Percentiles rank a stretch among this genome's conserved stretches.
Evolutionary conservation across 2,888 invertebrate genomes (phyloP).

Genomic region (Napeogenes sylphis): DNA sequence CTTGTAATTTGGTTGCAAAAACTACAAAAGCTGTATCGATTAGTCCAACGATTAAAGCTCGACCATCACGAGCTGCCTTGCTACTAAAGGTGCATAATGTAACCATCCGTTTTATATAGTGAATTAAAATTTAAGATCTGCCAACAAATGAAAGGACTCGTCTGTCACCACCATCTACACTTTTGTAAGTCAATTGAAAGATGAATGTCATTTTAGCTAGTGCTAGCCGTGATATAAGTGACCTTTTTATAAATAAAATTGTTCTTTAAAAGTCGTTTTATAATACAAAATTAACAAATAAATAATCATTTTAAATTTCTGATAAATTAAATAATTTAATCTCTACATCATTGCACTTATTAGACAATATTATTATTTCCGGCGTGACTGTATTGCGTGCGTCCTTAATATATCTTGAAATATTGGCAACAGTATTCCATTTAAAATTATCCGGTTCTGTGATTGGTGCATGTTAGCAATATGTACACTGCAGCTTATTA

Average conservation of each 20-base stretch:
- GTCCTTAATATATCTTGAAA: constrained; percentile 37
- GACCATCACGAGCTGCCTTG: not conserved
- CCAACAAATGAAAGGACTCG: constrained; percentile 8
- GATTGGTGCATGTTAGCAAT: constrained; percentile 64
- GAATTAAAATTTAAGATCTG: constrained; percentile 7
- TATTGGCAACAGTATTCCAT: constrained; percentile 61
- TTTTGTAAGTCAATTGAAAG: constrained; percentile 10
- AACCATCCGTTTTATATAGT: too few relatives aligned
- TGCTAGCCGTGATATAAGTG: too few relatives aligned
- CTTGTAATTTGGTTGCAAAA: too few relatives aligned
- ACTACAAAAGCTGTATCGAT: too few relatives aligned
- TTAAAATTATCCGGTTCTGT: constrained; percentile 61
- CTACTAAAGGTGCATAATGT: too few relatives aligned
- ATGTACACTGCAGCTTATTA: constrained; percentile 60
- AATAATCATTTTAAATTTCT: too few relatives aligned
- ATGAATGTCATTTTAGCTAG: constrained; percentile 12
- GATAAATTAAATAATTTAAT: not conserved
- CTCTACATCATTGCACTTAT: not conserved
- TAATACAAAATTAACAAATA: too few relatives aligned
- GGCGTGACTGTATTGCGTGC: constrained; percentile 29
- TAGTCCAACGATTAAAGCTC: not conserved
- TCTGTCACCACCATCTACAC: constrained; percentile 9
- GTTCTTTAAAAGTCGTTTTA: too few relatives aligned
- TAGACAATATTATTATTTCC: constrained; percentile 28
- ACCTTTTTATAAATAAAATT: constrained; percentile 9